A percentile compares a stretch with the other conserved stretches of the same genome.
These are phyloP conservation scores for Seira ritae DNA, from an alignment of 2,888 invertebrate genomes.

Conservation along the genomic window DNA sequence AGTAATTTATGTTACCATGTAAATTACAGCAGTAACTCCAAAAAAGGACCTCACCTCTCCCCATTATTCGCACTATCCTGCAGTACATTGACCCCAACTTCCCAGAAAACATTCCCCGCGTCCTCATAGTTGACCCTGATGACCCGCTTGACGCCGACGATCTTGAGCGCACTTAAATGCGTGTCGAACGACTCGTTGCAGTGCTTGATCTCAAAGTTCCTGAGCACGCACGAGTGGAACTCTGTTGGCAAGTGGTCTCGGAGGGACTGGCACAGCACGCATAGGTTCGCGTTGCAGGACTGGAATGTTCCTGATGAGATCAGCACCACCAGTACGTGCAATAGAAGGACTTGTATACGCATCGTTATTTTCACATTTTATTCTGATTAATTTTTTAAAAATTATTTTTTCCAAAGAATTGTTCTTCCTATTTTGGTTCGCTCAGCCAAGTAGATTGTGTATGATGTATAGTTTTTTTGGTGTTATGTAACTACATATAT, in stretches of 20 bases:
- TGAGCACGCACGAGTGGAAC: conserved; percentile 32
- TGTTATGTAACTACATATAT: no score
- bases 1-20: no score
- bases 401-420: no score
- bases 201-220: conserved; percentile 29
- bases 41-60: neutral
- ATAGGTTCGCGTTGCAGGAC: conserved; percentile 18
- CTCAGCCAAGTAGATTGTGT: no score
- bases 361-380: no score
- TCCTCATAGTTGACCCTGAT: conserved; percentile 38
- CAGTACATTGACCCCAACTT: conserved; percentile 23
- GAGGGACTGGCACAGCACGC: conserved; percentile 30
- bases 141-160: conserved; percentile 30
- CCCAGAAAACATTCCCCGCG: conserved; percentile 6
- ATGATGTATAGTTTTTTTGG: no score
- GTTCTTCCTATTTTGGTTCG: no score
- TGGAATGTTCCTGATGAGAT: neutral
- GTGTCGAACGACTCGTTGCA: conserved; percentile 23
- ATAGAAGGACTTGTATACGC: no score
- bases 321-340: no score
- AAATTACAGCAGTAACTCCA: no score
- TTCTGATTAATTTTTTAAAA: no score
- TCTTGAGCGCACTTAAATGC: conserved; percentile 4
- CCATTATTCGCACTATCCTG: conserved; percentile 12
- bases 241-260: conserved; percentile 16